Evolutionary conservation across 2,888 invertebrate species (phyloP), one percentile per base, ranked within the genome.

Genomic region (Megalurothrips usitatus): DNA sequence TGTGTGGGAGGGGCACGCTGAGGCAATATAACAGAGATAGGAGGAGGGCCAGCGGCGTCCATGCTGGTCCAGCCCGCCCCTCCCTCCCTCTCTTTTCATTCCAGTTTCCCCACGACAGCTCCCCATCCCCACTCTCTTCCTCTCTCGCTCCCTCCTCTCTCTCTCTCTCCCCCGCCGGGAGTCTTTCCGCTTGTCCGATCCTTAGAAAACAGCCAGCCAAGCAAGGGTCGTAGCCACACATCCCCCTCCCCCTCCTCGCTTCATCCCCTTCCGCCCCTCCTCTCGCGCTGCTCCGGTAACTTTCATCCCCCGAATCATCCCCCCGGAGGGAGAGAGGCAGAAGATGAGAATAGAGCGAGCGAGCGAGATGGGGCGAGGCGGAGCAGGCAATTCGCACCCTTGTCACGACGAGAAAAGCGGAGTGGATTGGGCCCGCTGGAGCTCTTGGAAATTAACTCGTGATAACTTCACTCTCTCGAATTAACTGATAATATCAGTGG

Each of bases 1-100:
- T 75, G 68, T 9, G 68, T 11, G 26, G 68, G 92, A 91, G 83
- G 96, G 96, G 87, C 94, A 95, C 79, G 95, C 96, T 96, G 91
- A 83, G 91, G 91, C 88, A 88, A 88, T 87, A 87, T 87, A 85
- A 86, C 86, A 85, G 1, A 81, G 81, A 79, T 26, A 17, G 19
- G 26, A 12, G 48, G 34, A 12, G 43, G 26, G 81, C 49, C 48
- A 43, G 80, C 23, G n/a, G 12, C 78, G 48, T 81, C 78, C 79
- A 81, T 78, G 78, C 79, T 79, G 78, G 78, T 63, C 78, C n/a
- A 12, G 28, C 14, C 19, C 49, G 26, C 78, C 48, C 78, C 47
- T 17, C 48, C 68, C 34, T 23, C 48, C 49, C 49, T 49, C 47
- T 28, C 17, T 11, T 26, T 43, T 14, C 34, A 28, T 9, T 34